Base-by-base conservation (phyloP, 2,113 vertebrate species). In the Lagopus leucura region DNA sequence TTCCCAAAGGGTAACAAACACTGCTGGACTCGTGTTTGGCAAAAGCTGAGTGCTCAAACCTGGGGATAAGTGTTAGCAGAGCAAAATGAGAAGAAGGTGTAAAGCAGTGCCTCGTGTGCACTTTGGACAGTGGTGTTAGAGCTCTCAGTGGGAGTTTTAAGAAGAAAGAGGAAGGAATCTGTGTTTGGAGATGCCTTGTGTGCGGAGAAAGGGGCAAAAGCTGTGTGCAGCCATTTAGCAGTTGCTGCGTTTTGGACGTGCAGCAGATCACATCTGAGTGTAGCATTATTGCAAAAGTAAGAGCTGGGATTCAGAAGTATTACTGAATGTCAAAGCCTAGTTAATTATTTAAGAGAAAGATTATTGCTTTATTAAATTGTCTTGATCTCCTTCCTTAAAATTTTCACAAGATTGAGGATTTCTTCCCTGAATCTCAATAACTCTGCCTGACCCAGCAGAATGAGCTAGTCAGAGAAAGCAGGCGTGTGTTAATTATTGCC, bases 331-430 rank as follows among this genome's bases (percentile, higher is more conserved):
- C 96, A 48, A 60, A 70, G 81, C 79, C 88, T 89, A 48, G 80
- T 97, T 89, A 97, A 96, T 98, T 97, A 97, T 97, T 97, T 93
- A 98, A 94, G 78, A 86, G 92, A 90, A 48, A 89, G 90, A 93
- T 97, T 96, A 96, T 96, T 96, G 96, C 94, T 93, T 97, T 97
- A 94, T 96, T 96, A 96, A 96, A 94, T 89, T 90, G 27, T 84
- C 89, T 94, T 89, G 30, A 32, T 82, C 88, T 86, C 43, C 85
- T 94, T 94, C 97, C 96, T 66, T 94, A 92, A 97, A 92, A 96
- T 86, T 95, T 92, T 66, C 66, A 57, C 82, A 66, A 92, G 94
- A 94, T 69, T 89, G 96, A 96, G 94, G 86, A 82, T 95, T 95
- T 93, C 67, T 72, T 94, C 72, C 83, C 88, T 66, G 94, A 88